Percentiles rank a stretch among this genome's conserved stretches.
Conservation (phyloP, 2,888 invertebrate genomes). For the Xanthia togata region DNA sequence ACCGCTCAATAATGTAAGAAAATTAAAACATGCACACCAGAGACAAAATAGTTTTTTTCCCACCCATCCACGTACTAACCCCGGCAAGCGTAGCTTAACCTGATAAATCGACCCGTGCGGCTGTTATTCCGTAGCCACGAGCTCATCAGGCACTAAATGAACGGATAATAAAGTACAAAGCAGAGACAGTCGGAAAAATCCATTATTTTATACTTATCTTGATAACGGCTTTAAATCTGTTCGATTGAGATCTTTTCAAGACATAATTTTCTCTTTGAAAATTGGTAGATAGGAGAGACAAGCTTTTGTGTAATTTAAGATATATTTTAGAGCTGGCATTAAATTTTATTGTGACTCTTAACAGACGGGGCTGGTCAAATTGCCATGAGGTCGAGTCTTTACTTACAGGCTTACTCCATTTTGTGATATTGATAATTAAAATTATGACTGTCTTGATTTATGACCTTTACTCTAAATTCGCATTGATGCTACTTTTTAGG, state of each 20-base stretch:
- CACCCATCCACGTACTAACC: too few species aligned
- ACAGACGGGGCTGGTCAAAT: constrained; percentile 29
- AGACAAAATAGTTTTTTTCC: too few species aligned
- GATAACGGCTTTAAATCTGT: constrained; percentile 67
- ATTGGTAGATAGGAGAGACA: constrained; percentile 50
- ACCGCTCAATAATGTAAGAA: too few species aligned
- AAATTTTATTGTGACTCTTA: constrained; percentile 50
- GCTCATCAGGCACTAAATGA: constrained; percentile 33
- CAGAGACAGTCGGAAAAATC: constrained; percentile 57
- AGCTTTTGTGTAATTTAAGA: constrained; percentile 55
- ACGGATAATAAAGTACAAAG: constrained; percentile 47
- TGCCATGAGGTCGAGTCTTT: constrained; percentile 15
- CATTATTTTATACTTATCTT: constrained; percentile 64
- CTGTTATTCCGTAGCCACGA: too few species aligned
- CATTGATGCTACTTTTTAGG: background rate
- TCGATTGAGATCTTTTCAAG: constrained; percentile 64
- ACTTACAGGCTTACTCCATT: background rate
- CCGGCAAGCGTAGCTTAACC: too few species aligned
- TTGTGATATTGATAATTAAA: constrained; percentile 6
- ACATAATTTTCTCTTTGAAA: constrained; percentile 65
- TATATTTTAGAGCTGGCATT: constrained; percentile 56
- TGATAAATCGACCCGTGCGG: too few species aligned
- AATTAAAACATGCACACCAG: too few species aligned
- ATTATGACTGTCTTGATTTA: background rate
- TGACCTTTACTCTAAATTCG: background rate